phyloP scores from a whole-genome alignment of 2,888 invertebrate genomes.

The Harpalus rufipes region DNA sequence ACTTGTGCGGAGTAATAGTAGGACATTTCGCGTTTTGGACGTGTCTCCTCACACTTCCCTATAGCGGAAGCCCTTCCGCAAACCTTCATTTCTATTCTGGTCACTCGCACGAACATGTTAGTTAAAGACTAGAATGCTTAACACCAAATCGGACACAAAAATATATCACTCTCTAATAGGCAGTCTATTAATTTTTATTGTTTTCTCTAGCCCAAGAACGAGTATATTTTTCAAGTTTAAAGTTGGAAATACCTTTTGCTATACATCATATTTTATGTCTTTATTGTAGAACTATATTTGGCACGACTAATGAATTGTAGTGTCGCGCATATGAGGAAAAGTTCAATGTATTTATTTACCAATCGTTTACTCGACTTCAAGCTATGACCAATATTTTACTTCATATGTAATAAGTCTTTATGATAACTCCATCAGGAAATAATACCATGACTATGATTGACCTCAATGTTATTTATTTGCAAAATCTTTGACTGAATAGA shows the following conservation, averaged over 20 bases:
- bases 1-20: constrained; percentile 7
- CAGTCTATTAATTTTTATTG: constrained; percentile 3
- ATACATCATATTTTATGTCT: constrained; percentile 40
- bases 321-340: constrained; percentile 27
- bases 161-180: constrained; percentile 12
- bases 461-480: constrained; percentile 2
- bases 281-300: constrained; percentile 30
- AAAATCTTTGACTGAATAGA: not conserved
- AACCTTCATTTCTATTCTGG: constrained; percentile 3
- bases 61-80: constrained; percentile 40
- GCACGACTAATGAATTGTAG: constrained; percentile 26
- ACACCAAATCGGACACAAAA: constrained; percentile 8
- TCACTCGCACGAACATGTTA: not conserved
- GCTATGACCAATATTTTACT: constrained; percentile 2
- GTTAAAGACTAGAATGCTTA: not conserved
- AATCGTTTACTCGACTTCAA: not conserved
- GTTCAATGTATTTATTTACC: constrained; percentile 25
- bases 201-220: not conserved
- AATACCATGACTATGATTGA: not conserved
- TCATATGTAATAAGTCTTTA: not conserved
- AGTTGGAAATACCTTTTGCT: constrained; percentile 39
- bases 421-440: not conserved
- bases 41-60: constrained; percentile 1
- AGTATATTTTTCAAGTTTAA: constrained; percentile 4
- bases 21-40: constrained; percentile 35